Evolutionary conservation across 2,113 vertebrate species (phyloP), one percentile per base, ranked within the genome.

Genomic region (Thunnus maccoyii): DNA sequence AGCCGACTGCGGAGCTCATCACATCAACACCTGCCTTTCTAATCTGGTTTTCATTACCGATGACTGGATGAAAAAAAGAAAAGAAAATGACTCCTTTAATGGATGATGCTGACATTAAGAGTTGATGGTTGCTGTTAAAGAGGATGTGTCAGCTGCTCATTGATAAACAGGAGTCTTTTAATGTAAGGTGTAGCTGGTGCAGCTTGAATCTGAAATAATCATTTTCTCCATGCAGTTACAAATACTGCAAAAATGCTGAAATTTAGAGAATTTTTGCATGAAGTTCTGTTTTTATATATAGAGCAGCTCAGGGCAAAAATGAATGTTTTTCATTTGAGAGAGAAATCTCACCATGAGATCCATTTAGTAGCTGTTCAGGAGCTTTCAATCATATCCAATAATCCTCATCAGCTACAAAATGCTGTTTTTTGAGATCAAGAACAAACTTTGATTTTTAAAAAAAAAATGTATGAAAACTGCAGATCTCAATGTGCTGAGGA

Each of bases 1-100:
- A 76, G 57, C 14, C 14, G 15, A 22, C 18, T 41, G 3, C 47
- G 5, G 46, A 68, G 73, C 78, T 68, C 77, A 55, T 88, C 73
- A 65, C 76, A 67, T 56, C 72, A 68, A 27, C 80, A 76, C 83
- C 62, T 32, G 62, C 57, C 52, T 64, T 41, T 73, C 76, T 70
- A 55, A 66, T 83, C 82, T 58, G 76, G 60, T 78, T 73, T 80
- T 80, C 75, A 87, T 77, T 62, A 64, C 74, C 44, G 55, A 62
- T 15, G 22, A 86, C 52, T 6, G 50, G 20, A 72, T 65, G 7
- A 8, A 41, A 9, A 41, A 3, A 8, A 32, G 63, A 72, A 51
- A 52, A 64, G 10, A 25, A 55, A 79, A 78, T 58, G 17, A 72
- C 7, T 51, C 41, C 32, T 72, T 70, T 74, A 71, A 84, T 82